Conservation (phyloP, 2,888 invertebrate genomes). For the Artemia sinica region DNA sequence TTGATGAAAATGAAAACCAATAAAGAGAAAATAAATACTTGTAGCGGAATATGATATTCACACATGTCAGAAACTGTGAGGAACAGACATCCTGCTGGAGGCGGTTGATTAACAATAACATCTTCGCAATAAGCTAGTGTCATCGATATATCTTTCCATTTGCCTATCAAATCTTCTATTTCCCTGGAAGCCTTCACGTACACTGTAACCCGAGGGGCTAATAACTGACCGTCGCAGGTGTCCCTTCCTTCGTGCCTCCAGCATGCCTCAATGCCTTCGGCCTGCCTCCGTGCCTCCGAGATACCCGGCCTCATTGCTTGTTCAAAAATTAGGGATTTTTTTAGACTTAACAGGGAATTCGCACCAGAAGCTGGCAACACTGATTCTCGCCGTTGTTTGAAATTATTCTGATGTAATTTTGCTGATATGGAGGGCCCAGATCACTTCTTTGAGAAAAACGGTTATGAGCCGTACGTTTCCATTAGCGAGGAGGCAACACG, state of each 20-base stretch:
- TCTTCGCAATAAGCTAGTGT: constrained; percentile 53
- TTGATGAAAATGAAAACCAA: background rate
- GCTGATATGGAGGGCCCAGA: too few relatives aligned
- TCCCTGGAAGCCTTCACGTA: constrained; percentile 49
- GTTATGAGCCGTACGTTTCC: background rate
- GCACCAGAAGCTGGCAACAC: too few relatives aligned
- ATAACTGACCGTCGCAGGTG: too few relatives aligned
- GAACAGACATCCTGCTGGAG: constrained; percentile 57
- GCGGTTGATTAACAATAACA: constrained; percentile 38
- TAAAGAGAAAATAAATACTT: constrained; percentile 37
- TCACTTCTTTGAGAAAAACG: too few relatives aligned
- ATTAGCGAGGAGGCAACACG: background rate
- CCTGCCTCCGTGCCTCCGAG: too few relatives aligned
- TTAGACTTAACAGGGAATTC: too few relatives aligned
- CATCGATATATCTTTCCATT: constrained; percentile 41
- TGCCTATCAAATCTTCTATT: constrained; percentile 31
- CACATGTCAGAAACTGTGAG: constrained; percentile 73
- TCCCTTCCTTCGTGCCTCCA: too few relatives aligned
- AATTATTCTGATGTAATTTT: too few relatives aligned
- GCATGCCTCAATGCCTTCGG: too few relatives aligned
- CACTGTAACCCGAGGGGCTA: constrained; percentile 33
- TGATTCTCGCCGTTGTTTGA: too few relatives aligned
- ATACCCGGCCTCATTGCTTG: too few relatives aligned
- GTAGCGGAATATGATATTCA: constrained; percentile 66
- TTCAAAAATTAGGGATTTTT: too few relatives aligned